Base-by-base conservation (phyloP, 2,113 vertebrate species). In the Mormyrus lacerda region DNA sequence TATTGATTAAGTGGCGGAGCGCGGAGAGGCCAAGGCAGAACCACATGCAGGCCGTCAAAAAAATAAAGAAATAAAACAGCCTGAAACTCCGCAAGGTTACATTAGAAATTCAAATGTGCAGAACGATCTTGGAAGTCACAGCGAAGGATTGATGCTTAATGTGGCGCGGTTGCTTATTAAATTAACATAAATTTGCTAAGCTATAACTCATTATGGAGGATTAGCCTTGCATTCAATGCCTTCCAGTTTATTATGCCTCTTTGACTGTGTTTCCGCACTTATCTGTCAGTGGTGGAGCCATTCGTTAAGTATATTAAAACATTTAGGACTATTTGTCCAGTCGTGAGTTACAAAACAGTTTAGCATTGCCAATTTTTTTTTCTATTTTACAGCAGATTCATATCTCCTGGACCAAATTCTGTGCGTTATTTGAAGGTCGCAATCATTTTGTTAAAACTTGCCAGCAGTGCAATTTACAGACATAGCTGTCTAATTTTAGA, bases 171-270 rank as follows among this genome's bases (percentile, higher is more conserved):
- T 89, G 91, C 91, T 92, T 93, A 92, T 93, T 94, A 76, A 91
- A 95, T 96, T 94, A 93, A 92, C 93, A 94, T 94, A 95, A 94
- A 93, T 94, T 90, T 92, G 89, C 93, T 90, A 92, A 93, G 82
- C 93, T 89, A 90, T 89, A 90, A 93, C 91, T 93, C 92, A 90
- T 88, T 91, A 90, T 91, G 51, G 53, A 55, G 92, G 88, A 89
- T 92, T 39, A 90, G 90, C 91, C 91, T 24, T 88, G 91, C 92
- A 92, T 93, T 95, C 92, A 93, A 92, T 90, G 5, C 92, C 89
- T 86, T 91, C 91, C 90, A 88, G 89, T 94, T 94, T 93, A 93
- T 95, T 94, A 94, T 87, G 90, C 65, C 91, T 84, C 89, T 88
- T 90, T 93, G 93, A 93, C 92, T 83, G 61, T 47, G 93, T 95